Conservation (phyloP, 2,113 vertebrate species). For the Mellivora capensis region DNA sequence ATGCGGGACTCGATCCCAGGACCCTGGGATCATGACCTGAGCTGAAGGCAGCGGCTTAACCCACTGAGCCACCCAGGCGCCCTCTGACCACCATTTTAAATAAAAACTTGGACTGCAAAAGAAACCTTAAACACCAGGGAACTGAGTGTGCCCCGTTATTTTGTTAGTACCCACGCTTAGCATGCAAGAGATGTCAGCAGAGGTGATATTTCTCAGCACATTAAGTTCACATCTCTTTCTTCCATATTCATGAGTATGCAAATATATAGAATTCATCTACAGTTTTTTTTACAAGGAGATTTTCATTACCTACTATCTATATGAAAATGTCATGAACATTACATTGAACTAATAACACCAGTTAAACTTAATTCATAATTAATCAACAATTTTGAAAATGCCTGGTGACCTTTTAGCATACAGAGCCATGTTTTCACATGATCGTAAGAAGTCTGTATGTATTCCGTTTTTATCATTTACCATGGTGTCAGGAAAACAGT, state of each 20-base stretch:
- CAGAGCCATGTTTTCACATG: not conserved
- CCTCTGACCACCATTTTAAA: not conserved
- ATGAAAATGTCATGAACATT: not conserved
- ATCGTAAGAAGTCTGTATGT: not conserved
- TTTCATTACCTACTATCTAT: not conserved
- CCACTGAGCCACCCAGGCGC: too few relatives aligned
- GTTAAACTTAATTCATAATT: conserved; percentile 22
- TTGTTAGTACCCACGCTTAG: not conserved
- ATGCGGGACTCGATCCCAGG: too few relatives aligned
- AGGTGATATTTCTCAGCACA: not conserved
- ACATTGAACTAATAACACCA: not conserved
- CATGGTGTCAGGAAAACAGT: not conserved
- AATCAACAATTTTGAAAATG: not conserved
- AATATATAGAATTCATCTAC: not conserved
- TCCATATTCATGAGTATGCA: not conserved
- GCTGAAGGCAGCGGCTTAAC: too few relatives aligned
- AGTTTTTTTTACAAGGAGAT: not conserved
- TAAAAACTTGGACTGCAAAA: not conserved
- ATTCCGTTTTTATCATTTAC: not conserved
- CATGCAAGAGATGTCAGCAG: not conserved
- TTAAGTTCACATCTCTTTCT: not conserved
- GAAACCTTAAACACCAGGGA: not conserved
- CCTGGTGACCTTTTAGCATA: not conserved
- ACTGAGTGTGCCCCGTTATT: not conserved
- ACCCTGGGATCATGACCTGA: too few relatives aligned